phyloP scores from a whole-genome alignment of 23 tunicate genomes.

The Halocynthia roretzi region DNA sequence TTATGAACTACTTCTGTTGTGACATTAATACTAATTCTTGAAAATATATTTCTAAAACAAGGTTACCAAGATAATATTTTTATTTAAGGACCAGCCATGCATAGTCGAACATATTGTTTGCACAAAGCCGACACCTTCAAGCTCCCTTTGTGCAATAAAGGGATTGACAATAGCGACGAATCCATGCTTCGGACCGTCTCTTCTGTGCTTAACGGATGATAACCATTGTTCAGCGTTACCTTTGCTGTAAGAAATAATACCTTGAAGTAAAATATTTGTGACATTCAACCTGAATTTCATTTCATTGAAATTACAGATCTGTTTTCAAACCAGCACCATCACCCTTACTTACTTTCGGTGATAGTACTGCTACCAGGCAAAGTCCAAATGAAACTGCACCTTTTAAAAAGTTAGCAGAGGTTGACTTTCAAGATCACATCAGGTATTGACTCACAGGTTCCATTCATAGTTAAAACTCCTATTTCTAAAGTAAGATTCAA shows the following conservation, averaged over 20 bases:
- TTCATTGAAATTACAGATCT: slow-evolving; percentile 1
- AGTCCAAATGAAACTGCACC: background rate
- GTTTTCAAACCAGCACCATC: slow-evolving; percentile 18
- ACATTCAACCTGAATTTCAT: background rate
- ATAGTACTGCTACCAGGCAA: background rate
- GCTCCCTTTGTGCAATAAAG: slow-evolving; percentile 34
- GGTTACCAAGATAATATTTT: background rate
- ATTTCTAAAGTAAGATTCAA: background rate
- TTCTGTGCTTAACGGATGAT: slow-evolving; percentile 72
- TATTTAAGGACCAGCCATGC: slow-evolving; percentile 77
- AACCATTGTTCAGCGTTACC: slow-evolving; percentile 58
- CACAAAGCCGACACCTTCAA: slow-evolving; percentile 60
- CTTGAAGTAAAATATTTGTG: too few relatives aligned
- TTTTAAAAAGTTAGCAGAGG: background rate
- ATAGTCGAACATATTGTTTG: slow-evolving; percentile 76
- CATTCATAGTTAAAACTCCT: background rate
- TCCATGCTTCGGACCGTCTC: slow-evolving; percentile 61
- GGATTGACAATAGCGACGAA: slow-evolving; percentile 72
- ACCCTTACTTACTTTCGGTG: slow-evolving; percentile 6
- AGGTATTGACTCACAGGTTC: background rate
- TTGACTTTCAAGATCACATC: slow-evolving; percentile 21
- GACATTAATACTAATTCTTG: too few relatives aligned
- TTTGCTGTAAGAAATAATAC: slow-evolving; percentile 43
- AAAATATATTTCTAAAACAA: background rate
- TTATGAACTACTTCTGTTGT: background rate